phyloP scores from a whole-genome alignment of 2,888 invertebrate species.

The Lysandra coridon region DNA sequence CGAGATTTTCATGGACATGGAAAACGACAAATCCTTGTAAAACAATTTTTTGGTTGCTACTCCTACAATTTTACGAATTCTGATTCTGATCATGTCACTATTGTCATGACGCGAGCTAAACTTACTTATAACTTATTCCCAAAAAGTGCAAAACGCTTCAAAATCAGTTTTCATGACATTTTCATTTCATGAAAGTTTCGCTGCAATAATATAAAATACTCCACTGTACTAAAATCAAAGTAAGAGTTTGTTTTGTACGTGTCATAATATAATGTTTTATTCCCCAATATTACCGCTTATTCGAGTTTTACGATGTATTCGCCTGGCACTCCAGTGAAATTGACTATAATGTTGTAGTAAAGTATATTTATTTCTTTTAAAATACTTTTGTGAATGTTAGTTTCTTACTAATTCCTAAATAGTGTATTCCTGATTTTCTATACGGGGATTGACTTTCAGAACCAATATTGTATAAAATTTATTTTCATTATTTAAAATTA shows the following conservation, averaged over 20 bases:
- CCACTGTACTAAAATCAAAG: constrained; percentile 1
- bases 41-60: neutral
- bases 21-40: too few species aligned
- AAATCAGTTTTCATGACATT: neutral
- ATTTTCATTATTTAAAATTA: too few species aligned
- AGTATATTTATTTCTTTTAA: neutral
- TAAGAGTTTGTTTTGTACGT: neutral
- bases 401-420: neutral
- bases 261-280: constrained; percentile 14
- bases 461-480: too few species aligned
- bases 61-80: neutral
- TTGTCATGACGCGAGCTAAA: neutral
- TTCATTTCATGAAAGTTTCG: neutral
- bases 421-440: neutral
- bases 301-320: constrained; percentile 3
- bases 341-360: neutral
- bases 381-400: neutral
- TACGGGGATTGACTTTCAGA: neutral
- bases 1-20: too few species aligned
- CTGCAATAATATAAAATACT: neutral
- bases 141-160: too few species aligned
- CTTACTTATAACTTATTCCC: neutral
- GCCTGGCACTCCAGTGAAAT: neutral
- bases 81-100: neutral
- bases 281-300: neutral